Base-by-base conservation (phyloP, 1,140 invertebrate species). In the Sycophila sp. region DNA sequence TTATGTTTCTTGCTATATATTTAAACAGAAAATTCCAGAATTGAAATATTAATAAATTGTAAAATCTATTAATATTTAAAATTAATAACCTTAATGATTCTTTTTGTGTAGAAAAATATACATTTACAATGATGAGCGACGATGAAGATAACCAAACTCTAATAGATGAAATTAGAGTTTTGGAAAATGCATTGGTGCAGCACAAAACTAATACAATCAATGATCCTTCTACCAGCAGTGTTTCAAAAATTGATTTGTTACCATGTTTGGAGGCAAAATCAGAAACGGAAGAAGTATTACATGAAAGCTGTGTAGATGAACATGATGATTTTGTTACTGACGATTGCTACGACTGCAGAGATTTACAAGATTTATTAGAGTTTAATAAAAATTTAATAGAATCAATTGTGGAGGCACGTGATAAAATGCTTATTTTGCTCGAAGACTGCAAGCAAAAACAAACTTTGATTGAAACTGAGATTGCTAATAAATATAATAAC, bases 101-200 rank as follows among this genome's bases (percentile, higher is more conserved):
- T n/a, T n/a, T n/a, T n/a, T n/a, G n/a, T n/a, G n/a, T n/a, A n/a
- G n/a, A n/a, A n/a, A n/a, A 82, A 82, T 81, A 83, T 83, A 83
- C 83, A 82, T 81, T 17, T 28, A 13, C 42, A 10, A 74, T 13
- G 28, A 81, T 84, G 82, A 80, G 74, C 30, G 80, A 83, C 15
- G 56, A 68, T 2, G 81, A 83, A 11, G 81, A 84, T n/a, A 55
- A 64, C 7, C 73, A 75, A 15, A 77, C 79, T 19, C 53, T 81
- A n/a, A 80, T 80, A 1, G 81, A 85, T 7, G 69, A 70, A 70
- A 83, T 83, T 38, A 36, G 74, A 65, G 78, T 77, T 11, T 67
- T 85, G 15, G 70, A 84, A 66, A 69, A 76, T 74, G 78, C 71
- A 10, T 71, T 82, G 17, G 51, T 32, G 5, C 65, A 58, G 22